Base-by-base conservation (phyloP, 2,888 invertebrate genomes). In the Odontocolon sp. region DNA sequence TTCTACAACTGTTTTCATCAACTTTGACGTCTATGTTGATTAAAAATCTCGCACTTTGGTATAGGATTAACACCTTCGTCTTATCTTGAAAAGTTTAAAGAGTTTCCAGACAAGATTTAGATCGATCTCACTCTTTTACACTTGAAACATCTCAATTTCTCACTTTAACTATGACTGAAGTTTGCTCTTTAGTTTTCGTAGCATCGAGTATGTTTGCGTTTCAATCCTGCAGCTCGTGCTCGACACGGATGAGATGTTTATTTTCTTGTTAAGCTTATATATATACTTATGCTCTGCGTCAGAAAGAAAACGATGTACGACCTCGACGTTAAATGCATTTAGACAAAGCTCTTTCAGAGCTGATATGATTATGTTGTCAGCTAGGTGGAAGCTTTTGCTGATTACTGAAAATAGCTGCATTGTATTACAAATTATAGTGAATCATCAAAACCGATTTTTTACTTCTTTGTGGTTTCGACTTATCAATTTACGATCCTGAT, bases 51-150 rank as follows among this genome's bases (percentile, higher is more conserved):
- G 36, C 26, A 36, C 16, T 69, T 57, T 47, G 31, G 31, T 45
- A n/a, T 33, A n/a, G 56, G 63, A 40, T 75, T 42, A 75, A 9
- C 69, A 40, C 47, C 40, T 57, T 40, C 54, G 26, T 57, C 47
- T 63, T 56, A 38, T 64, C 28, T 45, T n/a, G n/a, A n/a, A n/a
- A 64, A 38, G 9, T 21, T 33, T 57, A 9, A 70, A 75, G 57
- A 18, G 40, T 57, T 42, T 52, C 9, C 42, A 70, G 50, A n/a
- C 52, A 47, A 31, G 31, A 26, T 5, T 31, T 9, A 23, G 23
- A 26, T 59, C n/a, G 26, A 26, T 31, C 18, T 47, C 9, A 8
- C 38, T 61, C 23, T 45, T 26, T 36, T 63, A 40, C 50, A 63
- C 26, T 16, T 31, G 11, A 4, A 74, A 38, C 38, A n/a, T 40